Conservation (phyloP, 2,888 invertebrate species). For the Idaea straminata region DNA sequence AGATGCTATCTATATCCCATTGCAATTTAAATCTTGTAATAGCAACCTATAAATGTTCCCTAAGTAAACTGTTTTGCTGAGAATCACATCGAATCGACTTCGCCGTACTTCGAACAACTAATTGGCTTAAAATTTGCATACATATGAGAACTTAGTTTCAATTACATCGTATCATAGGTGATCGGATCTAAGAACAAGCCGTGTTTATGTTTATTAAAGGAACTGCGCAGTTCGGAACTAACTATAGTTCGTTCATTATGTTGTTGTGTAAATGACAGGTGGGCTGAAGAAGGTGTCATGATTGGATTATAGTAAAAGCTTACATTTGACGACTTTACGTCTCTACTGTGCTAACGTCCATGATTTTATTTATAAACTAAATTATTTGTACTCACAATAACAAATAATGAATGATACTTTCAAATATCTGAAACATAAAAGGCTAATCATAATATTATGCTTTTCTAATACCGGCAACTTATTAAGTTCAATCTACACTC, state of each 20-base stretch:
- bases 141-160: neutral
- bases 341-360: too few species aligned
- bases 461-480: too few species aligned
- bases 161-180: neutral
- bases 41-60: neutral
- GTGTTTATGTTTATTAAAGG: neutral
- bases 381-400: too few species aligned
- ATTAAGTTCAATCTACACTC: too few species aligned
- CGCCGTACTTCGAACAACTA: constrained; percentile 4
- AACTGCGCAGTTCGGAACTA: neutral
- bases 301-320: too few species aligned
- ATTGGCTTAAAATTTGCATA: constrained; percentile 1
- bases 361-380: too few species aligned
- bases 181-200: constrained; percentile 1
- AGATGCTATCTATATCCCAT: too few species aligned
- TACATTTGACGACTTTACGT: too few species aligned
- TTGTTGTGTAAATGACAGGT: neutral
- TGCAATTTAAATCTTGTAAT: neutral
- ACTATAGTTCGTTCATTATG: neutral
- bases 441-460: too few species aligned
- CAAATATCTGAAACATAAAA: too few species aligned
- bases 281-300: too few species aligned
- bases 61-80: neutral
- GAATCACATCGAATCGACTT: constrained; percentile 5
- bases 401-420: too few species aligned